Conservation (phyloP, 2,113 vertebrate genomes). For the human region GRCh38 chr1:9057501-9058000, state of each 20-base stretch:
- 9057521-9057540: constrained; percentile 93
- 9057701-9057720: rapidly evolving
- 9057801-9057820: neutral
- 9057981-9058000: too few relatives aligned
- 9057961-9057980: neutral
- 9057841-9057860: neutral
- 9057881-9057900: neutral
- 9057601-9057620: constrained; percentile 88
- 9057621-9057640: neutral
- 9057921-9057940: neutral
- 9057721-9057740: rapidly evolving
- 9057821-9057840: neutral
- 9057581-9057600: constrained; percentile 90
- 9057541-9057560: constrained; percentile 72
- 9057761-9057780: rapidly evolving
- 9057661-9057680: rapidly evolving
- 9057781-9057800: rapidly evolving
- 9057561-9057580: constrained; percentile 69
- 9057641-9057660: rapidly evolving
- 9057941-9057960: neutral
- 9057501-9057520: constrained; percentile 95
- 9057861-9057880: too few relatives aligned
- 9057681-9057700: rapidly evolving
- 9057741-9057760: neutral
- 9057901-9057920: neutral